Base-by-base conservation (phyloP, 2,888 invertebrate genomes). In the Furcula furcula region DNA sequence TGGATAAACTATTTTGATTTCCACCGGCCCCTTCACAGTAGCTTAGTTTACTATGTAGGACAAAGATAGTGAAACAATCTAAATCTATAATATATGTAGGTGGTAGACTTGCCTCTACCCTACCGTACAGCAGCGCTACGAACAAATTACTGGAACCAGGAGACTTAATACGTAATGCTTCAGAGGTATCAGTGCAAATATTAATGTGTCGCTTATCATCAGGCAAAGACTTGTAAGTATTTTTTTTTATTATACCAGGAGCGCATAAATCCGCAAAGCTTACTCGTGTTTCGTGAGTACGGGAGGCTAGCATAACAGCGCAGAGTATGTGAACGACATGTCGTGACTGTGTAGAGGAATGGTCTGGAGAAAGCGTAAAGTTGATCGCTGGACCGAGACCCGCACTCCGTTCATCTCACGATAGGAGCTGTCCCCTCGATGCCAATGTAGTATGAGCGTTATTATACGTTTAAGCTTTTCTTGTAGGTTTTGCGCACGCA, bases 361-460 rank as follows among this genome's bases (percentile, higher is more conserved):
- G 68, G 65, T 47, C 56, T 50, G 55, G 72, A 73, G 80, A 81
- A 80, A 81, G 80, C 80, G 78, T 68, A 66, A 60, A 66, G 70
- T 47, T 41, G 65, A 18, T 38, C 67, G 65, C 67, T 67, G 76
- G 80, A 80, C 66, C 80, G 76, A 47, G 55, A 69, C 69, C 38
- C 66, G 61, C 65, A 59, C 62, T 53, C 61, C 21, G 45, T 34
- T 46, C 50, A 50, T 52, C 57, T 42, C 40, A 33, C 12, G 27
- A 11, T 51, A 67, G 67, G 70, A 69, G 29, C n/a, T 68, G 62
- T 14, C 48, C 5, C 32, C n/a, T 7, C 11, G 2, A n/a, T 13
- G 11, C 12, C 25, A 13, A 18, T n/a, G 1, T 18, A 18, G 18
- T 16, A 11, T 18, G 11, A 10, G 28, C 10, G 10, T 26, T 14